Evolutionary conservation across 2,797 vertebrate species (phyloP), one percentile per base, ranked within the genome.

Genomic region (Morelia viridis): DNA sequence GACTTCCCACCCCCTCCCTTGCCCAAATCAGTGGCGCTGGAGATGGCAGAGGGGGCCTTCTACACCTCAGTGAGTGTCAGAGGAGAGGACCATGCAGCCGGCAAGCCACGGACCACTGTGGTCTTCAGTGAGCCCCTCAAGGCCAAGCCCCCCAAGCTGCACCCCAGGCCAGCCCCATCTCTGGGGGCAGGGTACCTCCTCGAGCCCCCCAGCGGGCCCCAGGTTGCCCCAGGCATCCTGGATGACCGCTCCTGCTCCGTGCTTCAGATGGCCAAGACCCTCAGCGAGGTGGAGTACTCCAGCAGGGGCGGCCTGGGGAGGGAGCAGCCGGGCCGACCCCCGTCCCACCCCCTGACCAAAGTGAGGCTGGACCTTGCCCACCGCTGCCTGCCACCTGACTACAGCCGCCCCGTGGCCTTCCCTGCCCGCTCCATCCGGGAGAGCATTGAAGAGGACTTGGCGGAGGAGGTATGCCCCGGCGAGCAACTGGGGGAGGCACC

Each of bases 161-260:
- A 97, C 10, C 96, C 97, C 3, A 94, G 97, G 58, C 95, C 96
- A 7, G 94, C 92, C 0, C 94, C 94, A 0, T 92, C 97, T 0
- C 0, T 87, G 0, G 94, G 90, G 60, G 90, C 94, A 0, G 95
- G 94, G 0, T 96, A 97, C 12, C 96, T 96, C 2, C 1, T 95
- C 13, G 97, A 97, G 61, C 87, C 91, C 0, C 11, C 93, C 2
- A 53, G 26, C 4, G 61, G 93, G 13, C 19, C 95, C 35, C 94
- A 90, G 58, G 89, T 86, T 6, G 0, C 80, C 0, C 94, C 91
- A 7, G 89, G 89, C 35, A 95, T 96, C 56, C 95, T 99, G 90
- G 99, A 99, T 0, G 99, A 99, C 94, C 98, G 98, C 68, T 99
- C 99, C 0, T 99, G 99, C 95, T 99, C 99, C 0, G 99, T 99